Evolutionary conservation across 2,888 invertebrate species (phyloP), one percentile per base, ranked within the genome.

Genomic region (Hermaeophaga mercurialis): DNA sequence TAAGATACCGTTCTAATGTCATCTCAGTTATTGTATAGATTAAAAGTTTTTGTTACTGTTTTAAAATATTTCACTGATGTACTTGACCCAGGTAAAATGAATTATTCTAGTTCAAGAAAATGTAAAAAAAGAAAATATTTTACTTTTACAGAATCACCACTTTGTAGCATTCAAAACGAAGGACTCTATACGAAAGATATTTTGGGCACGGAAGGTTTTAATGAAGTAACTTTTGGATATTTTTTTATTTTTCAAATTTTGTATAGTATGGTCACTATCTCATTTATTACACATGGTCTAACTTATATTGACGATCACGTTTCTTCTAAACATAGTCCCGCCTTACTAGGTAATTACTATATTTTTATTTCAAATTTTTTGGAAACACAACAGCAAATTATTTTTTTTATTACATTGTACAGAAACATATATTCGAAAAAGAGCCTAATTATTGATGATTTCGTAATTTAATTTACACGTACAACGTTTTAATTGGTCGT

Each of bases 221-320:
- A 65, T 36, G 48, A 57, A 52, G 54, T 68, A 6, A 70, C 69
- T 11, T 52, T 72, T 44, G 58, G 34, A 7, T 66, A 84, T 59
- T 68, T 85, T 4, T 77, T 82, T 38, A 56, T 79, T 0, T 76
- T 81, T 55, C 70, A 70, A 63, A 52, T 70, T 24, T 31, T 66
- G 2, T 64, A 61, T 44, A 67, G 70, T 46, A 59, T 67, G 53
- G 64, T 64, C 11, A 66, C 62, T 5, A 53, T 70, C 38, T 46
- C 82, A 0, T 83, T 82, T 63, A 80, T 80, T 38, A 77, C 82
- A 0, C 78, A 84, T 12, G 85, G 85, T 5, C 73, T 85, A 14
- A 80, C 82, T 3, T 86, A 85, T 64, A 75, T 86, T 6, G 85
- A 86, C 58, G 85, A 86, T 63, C 85, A 86, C 67, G 80, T 82